Percentiles rank a stretch among this genome's conserved stretches.
phyloP scores from a whole-genome alignment of 2,113 vertebrate species.

The Phoenicopterus ruber region DNA sequence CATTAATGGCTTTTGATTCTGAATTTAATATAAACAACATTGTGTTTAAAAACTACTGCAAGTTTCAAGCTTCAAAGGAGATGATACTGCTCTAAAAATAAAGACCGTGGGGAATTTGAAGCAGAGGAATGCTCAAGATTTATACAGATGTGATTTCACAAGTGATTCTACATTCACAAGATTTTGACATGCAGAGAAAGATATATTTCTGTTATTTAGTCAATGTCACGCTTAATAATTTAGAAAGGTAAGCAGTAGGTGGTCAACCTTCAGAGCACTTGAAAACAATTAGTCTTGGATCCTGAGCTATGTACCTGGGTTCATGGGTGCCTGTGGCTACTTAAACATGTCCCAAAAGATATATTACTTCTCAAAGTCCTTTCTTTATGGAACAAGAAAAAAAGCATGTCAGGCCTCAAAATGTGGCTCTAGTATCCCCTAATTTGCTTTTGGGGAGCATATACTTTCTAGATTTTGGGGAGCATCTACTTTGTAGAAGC shows the following conservation, averaged over 20 bases:
- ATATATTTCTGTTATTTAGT: not conserved
- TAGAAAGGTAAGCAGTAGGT: not conserved
- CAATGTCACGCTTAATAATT: not conserved
- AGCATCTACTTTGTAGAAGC: not conserved
- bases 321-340: not conserved
- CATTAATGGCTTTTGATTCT: not conserved
- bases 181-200: not conserved
- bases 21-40: not conserved
- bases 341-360: not conserved
- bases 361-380: not conserved
- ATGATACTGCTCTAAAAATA: not conserved
- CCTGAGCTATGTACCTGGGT: not conserved
- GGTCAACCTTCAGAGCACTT: not conserved
- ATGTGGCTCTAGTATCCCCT: not conserved
- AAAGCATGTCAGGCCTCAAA: not conserved
- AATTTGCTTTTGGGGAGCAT: not conserved
- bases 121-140: not conserved
- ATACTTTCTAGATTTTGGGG: not conserved
- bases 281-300: not conserved
- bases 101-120: not conserved
- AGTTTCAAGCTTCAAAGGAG: not conserved
- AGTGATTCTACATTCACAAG: not conserved
- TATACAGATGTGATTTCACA: not conserved
- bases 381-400: not conserved
- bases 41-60: not conserved